Base-by-base conservation (phyloP, 2,797 vertebrate species). In the Fundulus diaphanus region DNA sequence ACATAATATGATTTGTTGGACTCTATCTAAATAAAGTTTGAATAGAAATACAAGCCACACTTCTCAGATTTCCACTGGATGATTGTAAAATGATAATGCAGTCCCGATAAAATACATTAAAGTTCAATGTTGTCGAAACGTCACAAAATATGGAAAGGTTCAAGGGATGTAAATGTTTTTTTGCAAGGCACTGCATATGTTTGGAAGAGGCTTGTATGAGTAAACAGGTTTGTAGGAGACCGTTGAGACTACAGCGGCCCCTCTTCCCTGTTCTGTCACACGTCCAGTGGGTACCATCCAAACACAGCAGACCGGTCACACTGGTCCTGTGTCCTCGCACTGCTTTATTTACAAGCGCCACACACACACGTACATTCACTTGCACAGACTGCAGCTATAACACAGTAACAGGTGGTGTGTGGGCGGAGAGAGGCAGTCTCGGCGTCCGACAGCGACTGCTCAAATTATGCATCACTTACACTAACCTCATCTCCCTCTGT, bases 401-500 rank as follows among this genome's bases (percentile, higher is more conserved):
- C 85, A 85, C 80, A 74, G 66, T 80, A 87, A 88, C 93, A 94
- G 93, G 93, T 93, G 92, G 91, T 84, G 76, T 72, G 92, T 93
- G 90, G 92, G 91, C 69, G 87, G 89, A 83, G 85, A 79, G 73
- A 88, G 52, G 83, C 85, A 85, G 83, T 78, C 81, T 48, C 68
- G 67, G 76, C 35, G 78, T 90, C 89, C 83, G 27, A 89, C 82
- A 84, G 87, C 27, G 78, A 80, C 81, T 79, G 87, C 88, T 93
- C 78, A 91, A 93, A 93, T 94, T 91, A 93, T 88, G 90, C 87
- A 82, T 85, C 77, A 72, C 88, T 90, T 89, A 85, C 83, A 84
- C 85, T 82, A 86, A 89, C 79, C 88, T 88, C 84, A 85, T 87
- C 85, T 87, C 37, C 73, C 78, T 78, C 75, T 76, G 68, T 81